Evolutionary conservation across 2,888 invertebrate genomes (phyloP).

Genomic region (Girardia tigrina): DNA sequence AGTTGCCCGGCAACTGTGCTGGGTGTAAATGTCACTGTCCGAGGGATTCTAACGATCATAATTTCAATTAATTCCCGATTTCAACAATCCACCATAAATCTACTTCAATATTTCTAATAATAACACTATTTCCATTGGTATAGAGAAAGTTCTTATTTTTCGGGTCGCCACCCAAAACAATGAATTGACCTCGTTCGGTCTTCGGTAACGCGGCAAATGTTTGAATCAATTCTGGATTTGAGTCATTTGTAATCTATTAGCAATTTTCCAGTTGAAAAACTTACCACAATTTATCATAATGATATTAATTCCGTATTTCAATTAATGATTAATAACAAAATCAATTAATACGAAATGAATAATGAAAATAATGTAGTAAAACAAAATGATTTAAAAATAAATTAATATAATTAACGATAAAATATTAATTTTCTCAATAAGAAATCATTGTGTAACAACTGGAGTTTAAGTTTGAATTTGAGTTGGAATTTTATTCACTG

Average conservation of each 20-base stretch:
- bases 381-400: background rate
- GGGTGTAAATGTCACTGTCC: conserved; percentile 83
- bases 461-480: no score
- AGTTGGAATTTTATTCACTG: no score
- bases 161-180: conserved; percentile 84
- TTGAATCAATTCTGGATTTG: background rate
- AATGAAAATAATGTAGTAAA: background rate
- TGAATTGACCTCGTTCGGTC: conserved; percentile 79
- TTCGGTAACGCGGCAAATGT: conserved; percentile 75
- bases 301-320: background rate
- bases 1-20: conserved; percentile 82
- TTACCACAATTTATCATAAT: background rate
- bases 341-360: background rate
- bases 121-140: conserved; percentile 89
- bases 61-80: background rate
- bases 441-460: no score
- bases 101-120: conserved; percentile 84
- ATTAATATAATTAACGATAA: no score
- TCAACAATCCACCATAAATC: conserved; percentile 34
- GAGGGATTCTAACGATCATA: conserved; percentile 64
- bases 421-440: no score
- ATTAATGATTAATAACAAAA: background rate
- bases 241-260: no score
- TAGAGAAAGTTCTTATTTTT: conserved; percentile 91
- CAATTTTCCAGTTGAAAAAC: background rate